phyloP scores from a whole-genome alignment of 2,113 vertebrate genomes.

The Geococcyx californianus region DNA sequence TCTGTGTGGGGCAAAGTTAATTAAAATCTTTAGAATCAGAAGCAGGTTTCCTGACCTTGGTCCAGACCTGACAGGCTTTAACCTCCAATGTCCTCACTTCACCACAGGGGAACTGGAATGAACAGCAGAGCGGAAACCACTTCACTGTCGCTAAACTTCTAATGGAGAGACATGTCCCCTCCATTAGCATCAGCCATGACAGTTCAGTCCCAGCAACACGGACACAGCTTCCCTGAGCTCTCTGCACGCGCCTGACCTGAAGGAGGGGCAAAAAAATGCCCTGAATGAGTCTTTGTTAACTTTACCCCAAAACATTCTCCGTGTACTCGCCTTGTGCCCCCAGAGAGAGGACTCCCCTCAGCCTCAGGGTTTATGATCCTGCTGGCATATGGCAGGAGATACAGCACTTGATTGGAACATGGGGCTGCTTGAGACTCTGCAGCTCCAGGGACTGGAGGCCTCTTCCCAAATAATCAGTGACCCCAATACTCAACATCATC shows the following conservation, averaged over 20 bases:
- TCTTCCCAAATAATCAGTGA: not conserved
- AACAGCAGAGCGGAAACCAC: not conserved
- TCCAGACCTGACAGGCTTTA: constrained; percentile 5
- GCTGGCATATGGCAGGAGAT: not conserved
- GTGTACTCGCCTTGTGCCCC: not conserved
- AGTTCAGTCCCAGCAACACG: not conserved
- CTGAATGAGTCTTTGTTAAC: not conserved
- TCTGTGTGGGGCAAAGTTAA: constrained; percentile 51
- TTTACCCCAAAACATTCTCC: not conserved
- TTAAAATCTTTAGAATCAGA: constrained; percentile 67
- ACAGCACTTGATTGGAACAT: no score
- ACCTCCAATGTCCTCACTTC: constrained; percentile 25
- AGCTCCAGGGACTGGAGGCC: not conserved
- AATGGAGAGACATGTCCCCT: not conserved
- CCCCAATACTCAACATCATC: not conserved
- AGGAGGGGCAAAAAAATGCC: not conserved
- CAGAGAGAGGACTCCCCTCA: not conserved
- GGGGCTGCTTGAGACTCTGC: not conserved
- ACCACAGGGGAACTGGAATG: not conserved
- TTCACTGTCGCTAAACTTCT: not conserved
- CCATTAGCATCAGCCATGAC: not conserved
- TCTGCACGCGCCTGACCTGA: not conserved
- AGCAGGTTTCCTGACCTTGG: constrained; percentile 54
- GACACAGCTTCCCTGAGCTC: not conserved
- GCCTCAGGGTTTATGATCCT: not conserved